These are phyloP conservation scores for Aphaenogaster ashmeadi DNA, from an alignment of 1,140 invertebrate species.

Conservation along the genomic window DNA sequence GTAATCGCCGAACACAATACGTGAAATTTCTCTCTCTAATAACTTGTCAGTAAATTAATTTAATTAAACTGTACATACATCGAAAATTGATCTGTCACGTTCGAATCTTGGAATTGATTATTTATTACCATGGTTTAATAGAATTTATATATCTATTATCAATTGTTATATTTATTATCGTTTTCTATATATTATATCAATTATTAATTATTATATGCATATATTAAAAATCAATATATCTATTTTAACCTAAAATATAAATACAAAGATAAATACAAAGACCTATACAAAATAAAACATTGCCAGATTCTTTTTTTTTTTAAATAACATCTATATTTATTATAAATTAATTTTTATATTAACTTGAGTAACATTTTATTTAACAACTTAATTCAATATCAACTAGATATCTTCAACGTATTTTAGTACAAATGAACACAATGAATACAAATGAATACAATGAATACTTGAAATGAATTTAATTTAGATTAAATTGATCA, in stretches of 20 bases:
- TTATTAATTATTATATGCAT: slow-evolving; percentile 1
- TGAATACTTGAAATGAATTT: neutral
- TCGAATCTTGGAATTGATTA: slow-evolving; percentile 12
- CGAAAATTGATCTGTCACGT: slow-evolving; percentile 3
- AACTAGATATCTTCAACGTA: neutral
- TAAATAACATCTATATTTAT: neutral
- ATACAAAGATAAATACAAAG: too few species aligned
- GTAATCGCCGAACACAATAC: slow-evolving; percentile 21
- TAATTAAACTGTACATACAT: slow-evolving; percentile 18
- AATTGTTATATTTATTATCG: too few species aligned
- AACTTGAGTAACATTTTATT: neutral
- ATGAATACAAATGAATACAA: neutral
- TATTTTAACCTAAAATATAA: neutral
- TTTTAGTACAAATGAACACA: neutral
- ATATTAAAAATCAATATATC: neutral
- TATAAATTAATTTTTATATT: neutral
- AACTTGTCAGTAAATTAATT: slow-evolving; percentile 27
- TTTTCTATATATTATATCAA: neutral
- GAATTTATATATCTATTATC: neutral
- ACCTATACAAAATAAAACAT: neutral
- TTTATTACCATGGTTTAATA: neutral
- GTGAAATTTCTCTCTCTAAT: slow-evolving; percentile 4
- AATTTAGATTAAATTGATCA: neutral
- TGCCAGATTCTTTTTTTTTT: neutral
- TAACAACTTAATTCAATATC: neutral